Evolutionary conservation across 2,113 vertebrate genomes (phyloP).

Genomic region (Coptodon bakossiorum): DNA sequence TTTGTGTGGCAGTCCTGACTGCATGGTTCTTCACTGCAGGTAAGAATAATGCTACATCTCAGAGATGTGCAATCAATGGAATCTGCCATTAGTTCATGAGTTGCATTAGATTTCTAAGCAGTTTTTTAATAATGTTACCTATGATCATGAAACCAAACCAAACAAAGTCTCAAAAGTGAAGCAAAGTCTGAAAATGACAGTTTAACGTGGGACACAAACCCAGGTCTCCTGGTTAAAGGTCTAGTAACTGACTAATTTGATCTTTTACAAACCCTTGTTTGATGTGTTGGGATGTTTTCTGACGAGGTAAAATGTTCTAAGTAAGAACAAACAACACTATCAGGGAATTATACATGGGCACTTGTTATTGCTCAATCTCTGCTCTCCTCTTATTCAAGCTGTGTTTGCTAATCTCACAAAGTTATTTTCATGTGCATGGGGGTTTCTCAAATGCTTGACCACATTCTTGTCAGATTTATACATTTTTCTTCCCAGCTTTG

Average conservation of each 20-base stretch:
- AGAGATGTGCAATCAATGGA: not conserved
- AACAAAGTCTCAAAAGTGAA: not conserved
- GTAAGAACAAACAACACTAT: not conserved
- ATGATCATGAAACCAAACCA: not conserved
- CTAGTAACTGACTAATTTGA: not conserved
- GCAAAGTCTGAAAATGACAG: not conserved
- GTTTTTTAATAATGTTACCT: not conserved
- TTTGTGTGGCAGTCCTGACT: conserved; percentile 28
- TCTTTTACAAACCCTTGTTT: not conserved
- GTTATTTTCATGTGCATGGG: not conserved
- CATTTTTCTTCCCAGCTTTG: not conserved
- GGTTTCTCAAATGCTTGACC: not conserved
- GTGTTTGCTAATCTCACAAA: not conserved
- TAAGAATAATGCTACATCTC: conserved; percentile 23
- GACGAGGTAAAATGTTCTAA: not conserved
- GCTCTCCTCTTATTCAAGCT: not conserved
- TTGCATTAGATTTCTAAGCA: not conserved
- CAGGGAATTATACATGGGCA: not conserved
- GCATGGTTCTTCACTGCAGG: conserved; percentile 47
- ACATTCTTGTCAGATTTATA: not conserved
- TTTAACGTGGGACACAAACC: not conserved
- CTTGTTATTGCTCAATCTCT: not conserved
- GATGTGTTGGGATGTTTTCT: not conserved
- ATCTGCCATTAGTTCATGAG: not conserved
- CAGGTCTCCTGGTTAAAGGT: not conserved